Evolutionary conservation across 2,113 vertebrate species (phyloP).

Genomic region (Geothlypis trichas): DNA sequence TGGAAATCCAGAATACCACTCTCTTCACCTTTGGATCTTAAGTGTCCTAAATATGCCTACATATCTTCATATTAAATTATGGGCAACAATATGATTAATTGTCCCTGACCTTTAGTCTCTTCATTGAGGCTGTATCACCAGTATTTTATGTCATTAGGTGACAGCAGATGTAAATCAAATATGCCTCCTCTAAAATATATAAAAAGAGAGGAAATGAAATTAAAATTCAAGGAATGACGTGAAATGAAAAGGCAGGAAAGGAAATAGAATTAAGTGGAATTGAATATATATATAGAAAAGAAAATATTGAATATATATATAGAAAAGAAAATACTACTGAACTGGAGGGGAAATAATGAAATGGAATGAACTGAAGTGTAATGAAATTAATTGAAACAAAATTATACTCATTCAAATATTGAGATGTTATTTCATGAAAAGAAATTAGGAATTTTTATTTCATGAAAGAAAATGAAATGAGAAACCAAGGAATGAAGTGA

Average conservation of each 20-base stretch:
- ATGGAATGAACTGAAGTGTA: background rate
- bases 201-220: background rate
- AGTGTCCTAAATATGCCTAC: background rate
- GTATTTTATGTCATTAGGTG: slow-evolving; percentile 9
- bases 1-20: background rate
- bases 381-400: background rate
- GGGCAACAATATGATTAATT: background rate
- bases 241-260: background rate
- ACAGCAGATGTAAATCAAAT: background rate
- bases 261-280: background rate
- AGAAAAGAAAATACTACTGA: background rate
- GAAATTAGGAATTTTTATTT: too few relatives aligned
- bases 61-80: background rate
- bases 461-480: background rate
- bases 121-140: slow-evolving; percentile 5
- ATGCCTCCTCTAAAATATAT: background rate
- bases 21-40: background rate
- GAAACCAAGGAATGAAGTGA: background rate
- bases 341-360: background rate
- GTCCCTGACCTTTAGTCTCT: slow-evolving; percentile 2
- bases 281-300: background rate
- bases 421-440: background rate
- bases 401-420: background rate
- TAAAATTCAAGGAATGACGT: background rate
- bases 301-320: background rate